Evolutionary conservation across 2,797 vertebrate species (phyloP).

Genomic region (Morus bassanus): DNA sequence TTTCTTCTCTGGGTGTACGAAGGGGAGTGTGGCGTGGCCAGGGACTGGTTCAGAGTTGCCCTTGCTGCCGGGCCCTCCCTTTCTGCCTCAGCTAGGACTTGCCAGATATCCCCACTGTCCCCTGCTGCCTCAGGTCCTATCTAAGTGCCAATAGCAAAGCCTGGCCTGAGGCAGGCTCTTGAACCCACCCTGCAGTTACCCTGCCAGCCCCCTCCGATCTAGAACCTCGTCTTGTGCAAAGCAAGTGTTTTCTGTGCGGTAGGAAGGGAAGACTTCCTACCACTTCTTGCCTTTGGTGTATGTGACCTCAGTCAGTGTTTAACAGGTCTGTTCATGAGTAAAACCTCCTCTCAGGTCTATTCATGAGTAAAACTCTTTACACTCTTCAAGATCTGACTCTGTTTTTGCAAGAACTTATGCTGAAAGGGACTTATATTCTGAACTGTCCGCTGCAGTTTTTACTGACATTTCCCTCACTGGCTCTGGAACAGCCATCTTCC

Average conservation of each 20-base stretch:
- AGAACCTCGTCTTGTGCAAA: background rate
- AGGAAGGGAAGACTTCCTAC: background rate
- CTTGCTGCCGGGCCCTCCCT: fast-evolving
- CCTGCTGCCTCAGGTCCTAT: background rate
- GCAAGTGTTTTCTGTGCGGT: background rate
- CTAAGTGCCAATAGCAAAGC: conserved; percentile 21
- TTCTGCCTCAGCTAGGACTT: background rate
- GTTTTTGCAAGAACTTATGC: background rate
- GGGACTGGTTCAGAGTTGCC: background rate
- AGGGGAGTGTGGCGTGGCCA: background rate
- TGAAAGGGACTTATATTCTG: background rate
- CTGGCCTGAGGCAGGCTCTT: background rate
- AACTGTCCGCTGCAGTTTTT: background rate
- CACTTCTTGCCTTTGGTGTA: background rate
- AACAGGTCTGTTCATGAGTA: background rate
- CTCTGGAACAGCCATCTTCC: background rate
- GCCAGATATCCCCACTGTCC: background rate
- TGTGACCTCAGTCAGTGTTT: background rate
- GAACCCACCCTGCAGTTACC: background rate
- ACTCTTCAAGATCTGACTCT: background rate
- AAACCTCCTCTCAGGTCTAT: background rate
- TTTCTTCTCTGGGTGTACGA: background rate
- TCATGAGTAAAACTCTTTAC: background rate
- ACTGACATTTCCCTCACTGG: background rate
- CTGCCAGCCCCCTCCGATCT: background rate